Evolutionary conservation across 1,140 invertebrate genomes (phyloP).

Genomic region (Drosophila navojoa): DNA sequence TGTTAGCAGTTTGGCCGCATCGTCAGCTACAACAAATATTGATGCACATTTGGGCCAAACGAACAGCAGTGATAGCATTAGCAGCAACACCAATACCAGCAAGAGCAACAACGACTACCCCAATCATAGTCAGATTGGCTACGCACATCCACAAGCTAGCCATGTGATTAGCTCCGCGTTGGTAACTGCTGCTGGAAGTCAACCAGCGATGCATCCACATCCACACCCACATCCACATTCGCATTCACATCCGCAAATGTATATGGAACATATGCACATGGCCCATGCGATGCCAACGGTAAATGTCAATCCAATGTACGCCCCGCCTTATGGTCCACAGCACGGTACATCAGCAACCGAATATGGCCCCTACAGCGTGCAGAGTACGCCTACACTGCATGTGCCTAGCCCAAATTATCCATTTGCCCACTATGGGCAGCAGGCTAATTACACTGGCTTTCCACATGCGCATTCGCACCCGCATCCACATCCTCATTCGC

Average conservation of each 20-base stretch:
- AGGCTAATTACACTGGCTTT: constrained; percentile 56
- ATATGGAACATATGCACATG: constrained; percentile 74
- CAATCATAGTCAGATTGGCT: constrained; percentile 41
- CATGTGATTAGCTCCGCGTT: constrained; percentile 62
- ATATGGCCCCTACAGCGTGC: constrained; percentile 43
- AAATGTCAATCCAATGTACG: constrained; percentile 66
- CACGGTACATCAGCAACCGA: constrained; percentile 51
- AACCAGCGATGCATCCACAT: constrained; percentile 48
- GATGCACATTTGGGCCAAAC: constrained; percentile 40
- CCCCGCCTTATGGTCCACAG: constrained; percentile 33
- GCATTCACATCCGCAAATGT: constrained; percentile 68
- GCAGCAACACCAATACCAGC: neutral
- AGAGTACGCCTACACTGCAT: constrained; percentile 66
- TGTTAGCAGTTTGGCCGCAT: constrained; percentile 67
- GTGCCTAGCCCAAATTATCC: constrained; percentile 81
- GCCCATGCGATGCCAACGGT: constrained; percentile 54
- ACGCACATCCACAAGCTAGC: constrained; percentile 67
- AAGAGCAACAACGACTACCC: constrained; percentile 42
- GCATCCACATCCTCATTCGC: constrained; percentile 39
- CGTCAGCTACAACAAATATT: constrained; percentile 41
- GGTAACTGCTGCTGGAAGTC: constrained; percentile 30
- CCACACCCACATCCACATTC: constrained; percentile 47
- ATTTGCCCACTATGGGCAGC: constrained; percentile 58
- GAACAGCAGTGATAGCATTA: constrained; percentile 9
- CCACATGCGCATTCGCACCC: constrained; percentile 44